phyloP scores from a whole-genome alignment of 2,797 vertebrate genomes.

The Lagodon rhomboides region DNA sequence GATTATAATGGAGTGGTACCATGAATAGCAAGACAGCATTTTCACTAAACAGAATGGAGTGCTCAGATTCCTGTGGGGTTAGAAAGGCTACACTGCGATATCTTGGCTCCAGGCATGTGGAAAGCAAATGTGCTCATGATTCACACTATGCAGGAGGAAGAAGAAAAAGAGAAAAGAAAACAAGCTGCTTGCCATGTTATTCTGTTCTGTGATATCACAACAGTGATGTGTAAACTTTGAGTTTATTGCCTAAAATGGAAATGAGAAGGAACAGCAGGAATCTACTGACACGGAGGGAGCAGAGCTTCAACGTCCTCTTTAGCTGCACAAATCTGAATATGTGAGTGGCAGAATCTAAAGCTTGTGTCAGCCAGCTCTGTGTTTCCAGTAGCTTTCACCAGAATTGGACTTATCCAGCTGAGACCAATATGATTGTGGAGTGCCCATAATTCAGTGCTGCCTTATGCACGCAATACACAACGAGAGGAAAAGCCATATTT shows the following conservation, averaged over 20 bases:
- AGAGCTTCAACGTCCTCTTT: conserved; percentile 27
- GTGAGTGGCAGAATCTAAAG: conserved; percentile 32
- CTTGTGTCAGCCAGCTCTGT: conserved; percentile 30
- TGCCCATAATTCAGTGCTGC: conserved; percentile 51
- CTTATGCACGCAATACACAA: conserved; percentile 27
- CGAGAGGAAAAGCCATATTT: conserved; percentile 35
- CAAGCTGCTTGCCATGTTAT: conserved; percentile 8
- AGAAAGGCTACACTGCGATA: conserved; percentile 38
- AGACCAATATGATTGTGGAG: conserved; percentile 61
- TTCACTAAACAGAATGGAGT: conserved; percentile 29
- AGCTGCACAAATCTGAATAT: conserved; percentile 44
- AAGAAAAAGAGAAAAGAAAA: conserved; percentile 10
- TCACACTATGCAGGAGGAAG: conserved; percentile 29
- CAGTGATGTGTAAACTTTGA: conserved; percentile 23
- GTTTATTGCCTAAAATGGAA: conserved; percentile 41
- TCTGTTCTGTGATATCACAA: conserved; percentile 15
- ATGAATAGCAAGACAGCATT: conserved; percentile 52
- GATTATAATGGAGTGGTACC: conserved; percentile 40
- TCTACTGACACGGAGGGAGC: conserved; percentile 32
- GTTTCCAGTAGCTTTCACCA: conserved; percentile 55
- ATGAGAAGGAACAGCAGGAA: conserved; percentile 31
- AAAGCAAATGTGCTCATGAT: conserved; percentile 39
- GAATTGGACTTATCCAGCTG: conserved; percentile 60
- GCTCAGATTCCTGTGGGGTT: conserved; percentile 39
- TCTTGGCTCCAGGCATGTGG: conserved; percentile 25